Conservation (phyloP, 2,888 invertebrate species). For the Pheosia tremula region DNA sequence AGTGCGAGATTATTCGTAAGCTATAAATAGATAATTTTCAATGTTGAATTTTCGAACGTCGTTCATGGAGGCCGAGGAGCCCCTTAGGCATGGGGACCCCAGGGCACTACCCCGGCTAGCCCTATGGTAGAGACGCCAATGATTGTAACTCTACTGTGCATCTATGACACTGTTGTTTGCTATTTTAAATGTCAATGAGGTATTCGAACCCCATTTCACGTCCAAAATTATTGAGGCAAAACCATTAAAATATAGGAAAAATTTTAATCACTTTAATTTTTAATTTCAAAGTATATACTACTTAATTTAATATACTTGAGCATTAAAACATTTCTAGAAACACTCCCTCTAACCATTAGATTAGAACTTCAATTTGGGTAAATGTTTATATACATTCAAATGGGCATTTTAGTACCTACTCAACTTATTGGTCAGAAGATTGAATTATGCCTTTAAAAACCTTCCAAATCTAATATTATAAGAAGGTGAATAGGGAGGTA, state of each 20-base stretch:
- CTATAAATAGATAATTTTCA: no score
- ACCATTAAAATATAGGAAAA: no score
- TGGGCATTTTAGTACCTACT: background rate
- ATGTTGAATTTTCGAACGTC: no score
- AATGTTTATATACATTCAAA: constrained; percentile 1
- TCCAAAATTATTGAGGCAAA: constrained; percentile 36
- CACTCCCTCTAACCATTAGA: background rate
- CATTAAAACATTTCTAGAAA: background rate
- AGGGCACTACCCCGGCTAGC: no score
- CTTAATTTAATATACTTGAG: background rate
- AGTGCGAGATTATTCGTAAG: no score
- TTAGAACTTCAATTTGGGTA: constrained; percentile 2
- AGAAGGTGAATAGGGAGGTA: background rate
- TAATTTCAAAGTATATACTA: background rate
- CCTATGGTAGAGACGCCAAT: no score
- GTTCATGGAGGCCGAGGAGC: no score
- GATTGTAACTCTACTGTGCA: constrained; percentile 22
- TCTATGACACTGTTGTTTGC: constrained; percentile 29
- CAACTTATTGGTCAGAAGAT: background rate
- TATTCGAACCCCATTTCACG: constrained; percentile 32
- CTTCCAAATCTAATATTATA: background rate
- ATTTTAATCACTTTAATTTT: no score
- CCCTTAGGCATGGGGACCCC: no score
- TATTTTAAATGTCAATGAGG: constrained; percentile 35
- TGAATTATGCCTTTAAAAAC: background rate